phyloP scores from a whole-genome alignment of 2,888 invertebrate genomes.

The Drosophila prolongata region DNA sequence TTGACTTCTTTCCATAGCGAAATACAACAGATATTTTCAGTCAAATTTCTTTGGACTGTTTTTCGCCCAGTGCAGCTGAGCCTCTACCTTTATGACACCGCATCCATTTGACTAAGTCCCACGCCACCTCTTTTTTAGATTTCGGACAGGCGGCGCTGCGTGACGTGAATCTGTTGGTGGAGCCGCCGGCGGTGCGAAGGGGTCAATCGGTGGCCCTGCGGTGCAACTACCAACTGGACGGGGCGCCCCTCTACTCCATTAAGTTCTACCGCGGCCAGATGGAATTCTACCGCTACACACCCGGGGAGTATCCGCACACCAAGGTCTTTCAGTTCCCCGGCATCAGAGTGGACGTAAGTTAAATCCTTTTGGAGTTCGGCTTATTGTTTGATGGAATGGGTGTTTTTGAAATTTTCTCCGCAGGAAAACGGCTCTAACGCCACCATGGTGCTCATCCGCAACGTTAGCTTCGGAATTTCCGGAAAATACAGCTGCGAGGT shows the following conservation, averaged over 20 bases:
- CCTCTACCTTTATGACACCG: constrained; percentile 19
- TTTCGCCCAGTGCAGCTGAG: background rate
- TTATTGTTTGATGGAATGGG: constrained; percentile 10
- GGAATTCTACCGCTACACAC: constrained; percentile 89
- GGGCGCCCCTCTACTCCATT: constrained; percentile 89
- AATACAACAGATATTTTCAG: too few species aligned
- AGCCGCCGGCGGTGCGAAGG: constrained; percentile 87
- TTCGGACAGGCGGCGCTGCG: constrained; percentile 85
- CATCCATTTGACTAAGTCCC: constrained; percentile 68
- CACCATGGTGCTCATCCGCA: constrained; percentile 88
- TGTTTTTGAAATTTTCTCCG: constrained; percentile 24
- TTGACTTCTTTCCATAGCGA: too few species aligned
- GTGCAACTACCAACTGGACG: constrained; percentile 88
- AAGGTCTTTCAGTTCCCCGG: constrained; percentile 88
- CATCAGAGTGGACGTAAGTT: constrained; percentile 88
- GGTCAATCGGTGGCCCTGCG: constrained; percentile 87
- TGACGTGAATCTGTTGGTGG: constrained; percentile 85
- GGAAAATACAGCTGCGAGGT: constrained; percentile 91
- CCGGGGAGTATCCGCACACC: constrained; percentile 87
- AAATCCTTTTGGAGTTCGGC: background rate
- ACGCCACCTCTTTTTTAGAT: constrained; percentile 80
- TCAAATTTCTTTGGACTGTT: too few species aligned
- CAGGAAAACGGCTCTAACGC: constrained; percentile 89
- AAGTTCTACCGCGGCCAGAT: constrained; percentile 89
- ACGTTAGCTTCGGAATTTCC: constrained; percentile 88